Evolutionary conservation across 2,797 vertebrate species (phyloP), one percentile per base, ranked within the genome.

Genomic region (Diplodus puntazzo): DNA sequence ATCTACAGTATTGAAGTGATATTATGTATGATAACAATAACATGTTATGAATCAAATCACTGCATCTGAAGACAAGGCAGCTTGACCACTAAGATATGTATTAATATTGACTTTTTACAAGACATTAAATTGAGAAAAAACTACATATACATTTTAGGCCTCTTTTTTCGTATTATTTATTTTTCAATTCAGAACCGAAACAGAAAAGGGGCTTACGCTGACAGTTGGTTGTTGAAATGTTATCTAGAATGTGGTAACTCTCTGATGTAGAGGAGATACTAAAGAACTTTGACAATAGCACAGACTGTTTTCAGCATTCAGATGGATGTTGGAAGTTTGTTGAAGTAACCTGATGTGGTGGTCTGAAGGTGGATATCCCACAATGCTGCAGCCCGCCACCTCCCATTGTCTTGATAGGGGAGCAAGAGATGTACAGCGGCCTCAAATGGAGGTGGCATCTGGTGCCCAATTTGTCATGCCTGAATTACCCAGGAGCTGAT

Each of bases 401-500:
- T 93, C 91, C 92, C 88, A 92, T 91, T 92, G 92, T 91, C 92
- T 94, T 92, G 92, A 93, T 93, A 93, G 85, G 89, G 91, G 90
- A 93, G 93, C 92, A 85, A 84, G 90, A 93, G 92, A 91, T 87
- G 93, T 91, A 93, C 93, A 92, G 92, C 88, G 85, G 93, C 89
- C 94, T 94, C 94, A 95, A 95, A 95, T 92, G 92, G 94, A 95
- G 95, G 94, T 95, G 95, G 95, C 95, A 96, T 96, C 95, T 95
- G 94, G 91, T 94, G 94, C 93, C 94, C 94, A 96, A 95, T 96
- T 95, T 95, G 95, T 96, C 95, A 95, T 94, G 95, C 94, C 94
- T 96, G 95, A 95, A 96, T 96, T 96, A 96, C 94, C 95, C 93
- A 89, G 91, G 93, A 94, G 93, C 95, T 95, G 95, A 96, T 96